These are phyloP conservation scores for Hylaea fasciaria DNA, from an alignment of 2,888 invertebrate species.

Conservation along the genomic window DNA sequence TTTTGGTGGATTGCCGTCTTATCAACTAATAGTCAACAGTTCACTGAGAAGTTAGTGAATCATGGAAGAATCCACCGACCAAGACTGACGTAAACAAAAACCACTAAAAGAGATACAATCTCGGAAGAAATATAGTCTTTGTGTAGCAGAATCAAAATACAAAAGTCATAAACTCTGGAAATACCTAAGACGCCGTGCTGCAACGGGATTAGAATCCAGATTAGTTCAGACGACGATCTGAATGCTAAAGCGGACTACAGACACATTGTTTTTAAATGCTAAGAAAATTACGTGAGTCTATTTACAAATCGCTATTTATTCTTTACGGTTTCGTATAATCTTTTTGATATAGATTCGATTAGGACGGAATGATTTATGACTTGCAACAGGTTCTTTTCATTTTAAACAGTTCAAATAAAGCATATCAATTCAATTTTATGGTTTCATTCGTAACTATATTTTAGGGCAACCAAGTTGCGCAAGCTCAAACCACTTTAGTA, in stretches of 20 bases:
- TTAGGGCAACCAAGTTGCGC: slow-evolving; percentile 20
- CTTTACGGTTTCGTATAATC: slow-evolving; percentile 36
- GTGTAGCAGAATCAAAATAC: slow-evolving; percentile 11
- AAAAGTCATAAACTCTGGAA: slow-evolving; percentile 52
- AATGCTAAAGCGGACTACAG: slow-evolving; percentile 59
- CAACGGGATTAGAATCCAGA: slow-evolving; percentile 78
- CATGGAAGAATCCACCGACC: no score
- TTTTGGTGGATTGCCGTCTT: no score
- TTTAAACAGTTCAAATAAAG: no score
- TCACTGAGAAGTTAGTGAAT: no score
- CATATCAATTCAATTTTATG: no score
- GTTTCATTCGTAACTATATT: background rate
- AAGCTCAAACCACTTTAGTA: slow-evolving; percentile 24
- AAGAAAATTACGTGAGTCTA: slow-evolving; percentile 49
- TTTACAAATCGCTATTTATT: slow-evolving; percentile 41
- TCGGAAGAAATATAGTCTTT: background rate
- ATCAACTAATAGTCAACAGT: no score
- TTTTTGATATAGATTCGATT: slow-evolving; percentile 31
- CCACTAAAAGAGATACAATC: background rate
- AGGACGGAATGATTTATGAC: slow-evolving; percentile 24
- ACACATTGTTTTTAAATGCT: slow-evolving; percentile 51
- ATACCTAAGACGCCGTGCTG: slow-evolving; percentile 62
- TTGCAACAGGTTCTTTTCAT: slow-evolving; percentile 2
- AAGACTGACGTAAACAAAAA: no score
- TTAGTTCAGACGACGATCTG: slow-evolving; percentile 64